phyloP scores from a whole-genome alignment of 2,888 invertebrate genomes.

The Ormyrus thymus region DNA sequence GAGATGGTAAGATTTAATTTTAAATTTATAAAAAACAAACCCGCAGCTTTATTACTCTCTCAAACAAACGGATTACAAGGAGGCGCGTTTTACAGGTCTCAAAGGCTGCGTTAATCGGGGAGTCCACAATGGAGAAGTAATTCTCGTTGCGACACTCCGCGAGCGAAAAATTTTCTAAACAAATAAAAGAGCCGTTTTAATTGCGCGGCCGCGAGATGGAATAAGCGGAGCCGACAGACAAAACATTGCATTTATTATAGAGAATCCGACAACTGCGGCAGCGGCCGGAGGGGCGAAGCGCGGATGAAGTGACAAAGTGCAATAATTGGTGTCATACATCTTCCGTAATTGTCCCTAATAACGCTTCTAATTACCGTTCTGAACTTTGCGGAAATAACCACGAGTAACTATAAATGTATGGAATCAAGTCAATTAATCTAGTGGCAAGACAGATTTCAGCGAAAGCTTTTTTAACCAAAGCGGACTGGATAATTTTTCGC shows the following conservation, averaged over 20 bases:
- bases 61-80: too few relatives aligned
- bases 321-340: constrained; percentile 56
- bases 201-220: constrained; percentile 31
- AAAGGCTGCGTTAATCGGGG: too few relatives aligned
- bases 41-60: too few relatives aligned
- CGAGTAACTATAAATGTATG: constrained; percentile 32
- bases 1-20: too few relatives aligned
- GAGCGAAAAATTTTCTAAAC: constrained; percentile 41
- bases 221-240: constrained; percentile 43
- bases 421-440: constrained; percentile 52
- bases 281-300: constrained; percentile 43
- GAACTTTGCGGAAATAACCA: constrained; percentile 56
- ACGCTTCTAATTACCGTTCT: constrained; percentile 55
- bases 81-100: too few relatives aligned
- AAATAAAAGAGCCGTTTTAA: constrained; percentile 46
- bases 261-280: constrained; percentile 22
- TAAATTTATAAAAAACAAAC: too few relatives aligned
- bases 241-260: constrained; percentile 53
- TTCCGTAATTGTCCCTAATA: constrained; percentile 56
- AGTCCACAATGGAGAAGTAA: not conserved
- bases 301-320: constrained; percentile 55
- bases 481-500: not conserved
- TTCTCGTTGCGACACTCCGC: not conserved
- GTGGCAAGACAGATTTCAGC: constrained; percentile 36
- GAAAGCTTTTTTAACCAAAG: constrained; percentile 4